A percentile compares a stretch with the other conserved stretches of the same genome.
These are phyloP conservation scores for Pseudomyrmex gracilis DNA, from an alignment of 1,140 invertebrate genomes.

Conservation along the genomic window DNA sequence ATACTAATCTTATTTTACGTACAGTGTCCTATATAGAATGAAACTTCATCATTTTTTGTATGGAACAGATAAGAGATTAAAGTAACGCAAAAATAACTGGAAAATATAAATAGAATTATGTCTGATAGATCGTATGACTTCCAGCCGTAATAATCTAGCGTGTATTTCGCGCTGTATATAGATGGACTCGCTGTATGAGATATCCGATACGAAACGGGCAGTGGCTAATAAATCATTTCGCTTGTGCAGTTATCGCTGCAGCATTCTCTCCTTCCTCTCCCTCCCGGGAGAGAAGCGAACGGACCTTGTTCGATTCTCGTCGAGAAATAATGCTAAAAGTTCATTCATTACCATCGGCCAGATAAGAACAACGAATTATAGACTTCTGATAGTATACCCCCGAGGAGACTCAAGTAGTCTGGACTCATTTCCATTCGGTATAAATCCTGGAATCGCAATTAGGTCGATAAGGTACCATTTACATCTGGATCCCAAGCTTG, in stretches of 20 bases:
- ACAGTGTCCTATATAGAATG: background rate
- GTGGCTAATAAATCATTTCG: constrained; percentile 54
- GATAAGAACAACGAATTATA: constrained; percentile 71
- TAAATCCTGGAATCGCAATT: constrained; percentile 68
- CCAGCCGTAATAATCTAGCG: background rate
- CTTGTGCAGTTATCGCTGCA: constrained; percentile 51
- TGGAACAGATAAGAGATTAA: background rate
- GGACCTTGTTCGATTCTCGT: constrained; percentile 58
- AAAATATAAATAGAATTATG: constrained; percentile 35
- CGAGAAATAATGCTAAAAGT: constrained; percentile 73
- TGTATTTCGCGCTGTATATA: constrained; percentile 36
- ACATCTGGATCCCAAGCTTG: constrained; percentile 61
- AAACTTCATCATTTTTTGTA: constrained; percentile 24
- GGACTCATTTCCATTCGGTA: constrained; percentile 60
- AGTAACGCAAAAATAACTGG: background rate
- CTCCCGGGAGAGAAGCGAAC: background rate
- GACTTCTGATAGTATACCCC: constrained; percentile 70
- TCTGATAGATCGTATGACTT: constrained; percentile 8
- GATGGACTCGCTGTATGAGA: constrained; percentile 26
- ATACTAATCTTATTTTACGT: background rate
- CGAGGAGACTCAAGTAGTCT: constrained; percentile 45
- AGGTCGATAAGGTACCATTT: constrained; percentile 69
- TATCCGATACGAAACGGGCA: constrained; percentile 54
- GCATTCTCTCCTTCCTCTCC: constrained; percentile 15
- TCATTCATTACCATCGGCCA: constrained; percentile 70